These are phyloP conservation scores for Perca schrenkii DNA, from an alignment of 2,113 vertebrate genomes.

Conservation along the genomic window DNA sequence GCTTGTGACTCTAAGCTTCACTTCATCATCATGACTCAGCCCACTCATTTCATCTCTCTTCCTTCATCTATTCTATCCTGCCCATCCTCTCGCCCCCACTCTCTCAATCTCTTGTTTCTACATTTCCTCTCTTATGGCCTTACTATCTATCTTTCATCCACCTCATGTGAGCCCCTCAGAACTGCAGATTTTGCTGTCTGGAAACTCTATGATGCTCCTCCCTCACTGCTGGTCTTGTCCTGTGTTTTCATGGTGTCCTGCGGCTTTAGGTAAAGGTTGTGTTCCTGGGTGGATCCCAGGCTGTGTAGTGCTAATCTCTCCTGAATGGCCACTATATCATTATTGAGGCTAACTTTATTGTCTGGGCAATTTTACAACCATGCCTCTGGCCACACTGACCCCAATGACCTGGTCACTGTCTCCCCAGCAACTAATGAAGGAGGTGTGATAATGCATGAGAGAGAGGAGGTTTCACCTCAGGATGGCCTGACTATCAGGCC, in stretches of 20 bases:
- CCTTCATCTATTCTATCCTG: constrained; percentile 40
- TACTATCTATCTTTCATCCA: constrained; percentile 26
- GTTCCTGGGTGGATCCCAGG: constrained; percentile 62
- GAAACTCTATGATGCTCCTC: constrained; percentile 40
- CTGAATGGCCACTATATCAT: constrained; percentile 69
- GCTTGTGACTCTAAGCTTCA: constrained; percentile 45
- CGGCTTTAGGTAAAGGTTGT: constrained; percentile 61
- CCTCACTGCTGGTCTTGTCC: constrained; percentile 11
- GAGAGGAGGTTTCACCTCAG: constrained; percentile 69
- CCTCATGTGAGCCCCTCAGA: constrained; percentile 19
- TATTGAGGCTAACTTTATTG: constrained; percentile 70
- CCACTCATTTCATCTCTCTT: constrained; percentile 59
- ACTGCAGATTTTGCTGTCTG: constrained; percentile 30
- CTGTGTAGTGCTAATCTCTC: constrained; percentile 73
- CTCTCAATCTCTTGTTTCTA: constrained; percentile 42
- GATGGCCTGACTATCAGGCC: constrained; percentile 43
- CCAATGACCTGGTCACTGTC: constrained; percentile 79
- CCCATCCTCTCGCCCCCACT: constrained; percentile 41
- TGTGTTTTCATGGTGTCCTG: constrained; percentile 46
- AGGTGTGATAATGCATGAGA: constrained; percentile 73
- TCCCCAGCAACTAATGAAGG: constrained; percentile 80
- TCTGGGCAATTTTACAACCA: constrained; percentile 79
- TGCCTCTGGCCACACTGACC: constrained; percentile 77
- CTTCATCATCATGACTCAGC: constrained; percentile 36
- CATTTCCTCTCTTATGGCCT: constrained; percentile 57